Evolutionary conservation across 2,113 vertebrate species (phyloP).

Genomic region (Misgurnus mizolepis): DNA sequence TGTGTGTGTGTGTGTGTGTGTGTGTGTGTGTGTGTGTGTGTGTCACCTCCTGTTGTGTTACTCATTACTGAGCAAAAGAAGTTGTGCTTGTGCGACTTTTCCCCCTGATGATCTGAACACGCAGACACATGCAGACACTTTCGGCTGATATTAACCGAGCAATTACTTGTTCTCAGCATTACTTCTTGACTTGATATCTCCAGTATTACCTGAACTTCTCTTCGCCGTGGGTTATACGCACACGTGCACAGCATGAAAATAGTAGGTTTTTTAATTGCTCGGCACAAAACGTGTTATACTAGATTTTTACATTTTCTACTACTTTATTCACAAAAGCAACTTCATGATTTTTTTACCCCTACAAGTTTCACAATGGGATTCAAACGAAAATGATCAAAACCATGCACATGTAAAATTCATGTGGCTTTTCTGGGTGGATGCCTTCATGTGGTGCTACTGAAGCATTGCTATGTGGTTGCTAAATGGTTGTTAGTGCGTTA

Average conservation of each 20-base stretch:
- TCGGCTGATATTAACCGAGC: constrained; percentile 47
- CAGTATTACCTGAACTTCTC: constrained; percentile 43
- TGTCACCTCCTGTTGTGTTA: constrained; percentile 36
- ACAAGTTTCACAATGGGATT: no score
- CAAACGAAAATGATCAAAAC: no score
- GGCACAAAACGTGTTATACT: no score
- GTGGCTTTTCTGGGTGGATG: no score
- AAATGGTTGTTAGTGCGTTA: no score
- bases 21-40: constrained; percentile 40
- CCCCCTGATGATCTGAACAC: constrained; percentile 56
- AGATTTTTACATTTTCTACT: no score
- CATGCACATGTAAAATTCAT: no score
- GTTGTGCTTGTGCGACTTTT: constrained; percentile 36
- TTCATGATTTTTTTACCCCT: no score
- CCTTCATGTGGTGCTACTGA: no score
- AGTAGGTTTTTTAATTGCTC: no score
- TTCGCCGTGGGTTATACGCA: constrained; percentile 33
- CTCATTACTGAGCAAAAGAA: constrained; percentile 42
- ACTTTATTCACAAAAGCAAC: no score
- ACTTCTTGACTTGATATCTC: constrained; percentile 2
- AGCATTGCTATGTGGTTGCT: no score
- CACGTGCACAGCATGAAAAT: constrained; percentile 10
- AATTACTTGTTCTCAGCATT: constrained; percentile 47
- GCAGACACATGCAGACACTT: constrained; percentile 21
- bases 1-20: constrained; percentile 35